A percentile compares a stretch with the other conserved stretches of the same genome.
Evolutionary conservation across 2,113 vertebrate species (phyloP).

Genomic region (Lota lota): DNA sequence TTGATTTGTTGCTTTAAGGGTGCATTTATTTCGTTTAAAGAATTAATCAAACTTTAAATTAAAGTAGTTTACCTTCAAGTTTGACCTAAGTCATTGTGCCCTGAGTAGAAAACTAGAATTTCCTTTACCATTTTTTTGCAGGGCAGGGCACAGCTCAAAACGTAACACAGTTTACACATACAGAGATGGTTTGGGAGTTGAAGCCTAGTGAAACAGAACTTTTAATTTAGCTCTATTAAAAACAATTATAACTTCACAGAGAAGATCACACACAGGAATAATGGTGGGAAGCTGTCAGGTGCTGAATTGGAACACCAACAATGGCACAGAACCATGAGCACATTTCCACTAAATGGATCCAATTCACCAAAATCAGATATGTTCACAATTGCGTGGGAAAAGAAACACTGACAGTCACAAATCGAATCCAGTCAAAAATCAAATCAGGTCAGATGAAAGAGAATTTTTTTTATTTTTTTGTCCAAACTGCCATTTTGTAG

Average conservation of each 20-base stretch:
- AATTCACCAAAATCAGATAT: slow-evolving; percentile 3
- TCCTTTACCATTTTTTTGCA: neutral
- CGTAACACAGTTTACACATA: too few relatives aligned
- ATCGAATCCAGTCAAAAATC: slow-evolving; percentile 12
- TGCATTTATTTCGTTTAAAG: too few relatives aligned
- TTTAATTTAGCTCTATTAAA: too few relatives aligned
- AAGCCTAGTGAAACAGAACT: too few relatives aligned
- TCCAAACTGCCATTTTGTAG: slow-evolving; percentile 76
- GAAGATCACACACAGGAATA: slow-evolving; percentile 18
- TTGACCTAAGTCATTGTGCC: neutral
- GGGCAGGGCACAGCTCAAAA: too few relatives aligned
- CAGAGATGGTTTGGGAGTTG: too few relatives aligned
- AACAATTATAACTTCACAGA: neutral
- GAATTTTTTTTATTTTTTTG: slow-evolving; percentile 10
- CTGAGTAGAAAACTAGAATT: neutral
- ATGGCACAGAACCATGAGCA: slow-evolving; percentile 29
- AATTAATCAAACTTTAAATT: neutral
- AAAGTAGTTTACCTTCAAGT: neutral
- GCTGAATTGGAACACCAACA: slow-evolving; percentile 40
- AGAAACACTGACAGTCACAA: slow-evolving; percentile 5
- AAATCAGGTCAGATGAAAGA: slow-evolving; percentile 19
- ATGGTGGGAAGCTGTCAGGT: slow-evolving; percentile 46
- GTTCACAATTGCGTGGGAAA: slow-evolving; percentile 39
- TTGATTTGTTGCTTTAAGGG: too few relatives aligned
- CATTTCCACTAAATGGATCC: neutral